These are phyloP conservation scores for Harmothoe impar DNA, from an alignment of 2,888 invertebrate genomes.

Conservation along the genomic window DNA sequence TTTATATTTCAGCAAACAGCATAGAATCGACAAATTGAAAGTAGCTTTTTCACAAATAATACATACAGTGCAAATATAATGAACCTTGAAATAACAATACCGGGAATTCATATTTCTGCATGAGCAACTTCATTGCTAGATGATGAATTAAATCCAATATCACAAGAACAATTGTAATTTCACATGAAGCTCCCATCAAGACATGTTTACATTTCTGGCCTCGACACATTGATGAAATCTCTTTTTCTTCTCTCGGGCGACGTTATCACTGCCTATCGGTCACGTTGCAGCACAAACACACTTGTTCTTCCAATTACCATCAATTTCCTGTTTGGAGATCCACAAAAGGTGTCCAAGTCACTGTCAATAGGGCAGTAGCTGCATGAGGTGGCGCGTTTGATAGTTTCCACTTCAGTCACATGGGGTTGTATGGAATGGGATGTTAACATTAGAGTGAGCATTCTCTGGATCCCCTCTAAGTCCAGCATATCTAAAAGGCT, in stretches of 20 bases:
- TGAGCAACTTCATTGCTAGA: neutral
- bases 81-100: neutral
- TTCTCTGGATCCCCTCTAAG: too few relatives aligned
- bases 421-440: neutral
- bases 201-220: neutral
- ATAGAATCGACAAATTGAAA: too few relatives aligned
- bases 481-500: too few relatives aligned
- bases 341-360: neutral
- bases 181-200: neutral
- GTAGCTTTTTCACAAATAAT: too few relatives aligned
- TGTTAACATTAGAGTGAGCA: too few relatives aligned
- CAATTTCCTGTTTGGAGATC: conserved; percentile 35
- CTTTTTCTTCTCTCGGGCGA: neutral
- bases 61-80: too few relatives aligned
- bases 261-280: conserved; percentile 9
- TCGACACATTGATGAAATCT: neutral
- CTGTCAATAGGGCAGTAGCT: neutral
- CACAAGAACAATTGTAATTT: neutral
- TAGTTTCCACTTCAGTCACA: neutral
- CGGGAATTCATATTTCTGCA: neutral
- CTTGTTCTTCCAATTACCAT: neutral
- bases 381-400: neutral
- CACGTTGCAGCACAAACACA: neutral
- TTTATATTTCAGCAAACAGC: too few relatives aligned
- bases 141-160: neutral